Evolutionary conservation across 2,113 vertebrate species (phyloP).

Genomic region (Seriola aureovittata): DNA sequence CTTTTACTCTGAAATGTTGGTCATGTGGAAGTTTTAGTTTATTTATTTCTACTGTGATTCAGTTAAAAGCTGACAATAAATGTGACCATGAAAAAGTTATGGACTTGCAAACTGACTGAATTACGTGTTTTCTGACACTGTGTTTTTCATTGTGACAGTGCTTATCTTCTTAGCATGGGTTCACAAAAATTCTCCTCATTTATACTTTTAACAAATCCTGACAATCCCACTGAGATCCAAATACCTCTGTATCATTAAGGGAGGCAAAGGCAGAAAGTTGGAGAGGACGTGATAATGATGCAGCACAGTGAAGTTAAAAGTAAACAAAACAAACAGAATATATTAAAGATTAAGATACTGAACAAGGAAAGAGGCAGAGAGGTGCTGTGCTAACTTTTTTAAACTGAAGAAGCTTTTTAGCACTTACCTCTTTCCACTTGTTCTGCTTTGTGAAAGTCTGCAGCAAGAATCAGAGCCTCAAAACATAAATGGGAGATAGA

Average conservation of each 20-base stretch:
- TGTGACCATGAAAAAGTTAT: neutral
- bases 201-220: constrained; percentile 21
- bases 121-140: neutral
- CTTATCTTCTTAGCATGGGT: constrained; percentile 51
- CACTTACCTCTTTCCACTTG: neutral
- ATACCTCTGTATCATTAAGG: constrained; percentile 31
- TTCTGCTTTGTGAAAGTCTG: neutral
- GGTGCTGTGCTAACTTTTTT: neutral
- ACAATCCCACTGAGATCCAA: constrained; percentile 51
- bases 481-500: neutral
- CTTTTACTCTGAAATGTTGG: neutral
- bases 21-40: neutral
- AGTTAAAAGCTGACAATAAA: neutral
- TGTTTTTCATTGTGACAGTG: constrained; percentile 6
- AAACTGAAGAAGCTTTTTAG: neutral
- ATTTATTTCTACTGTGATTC: neutral
- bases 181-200: constrained; percentile 48
- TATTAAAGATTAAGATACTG: neutral
- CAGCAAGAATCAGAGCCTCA: neutral
- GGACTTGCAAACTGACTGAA: neutral
- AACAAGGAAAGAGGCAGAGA: neutral
- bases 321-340: neutral
- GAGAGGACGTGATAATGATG: neutral
- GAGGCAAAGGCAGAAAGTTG: constrained; percentile 7
- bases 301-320: neutral